Base-by-base conservation (phyloP, 2,113 vertebrate genomes). In the Eptatretus burgeri region DNA sequence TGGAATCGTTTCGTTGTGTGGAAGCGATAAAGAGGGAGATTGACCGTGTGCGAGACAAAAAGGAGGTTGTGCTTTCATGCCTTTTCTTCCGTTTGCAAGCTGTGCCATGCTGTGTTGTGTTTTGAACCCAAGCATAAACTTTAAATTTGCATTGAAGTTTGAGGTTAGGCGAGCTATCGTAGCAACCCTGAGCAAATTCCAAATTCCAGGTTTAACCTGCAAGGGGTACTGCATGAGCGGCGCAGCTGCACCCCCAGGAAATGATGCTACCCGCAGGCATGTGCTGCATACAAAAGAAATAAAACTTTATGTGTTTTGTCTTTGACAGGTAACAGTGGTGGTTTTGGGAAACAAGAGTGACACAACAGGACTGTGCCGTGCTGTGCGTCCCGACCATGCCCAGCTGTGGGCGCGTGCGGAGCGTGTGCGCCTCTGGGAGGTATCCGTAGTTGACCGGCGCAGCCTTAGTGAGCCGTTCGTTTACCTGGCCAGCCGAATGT, bases 361-460 rank as follows among this genome's bases (percentile, higher is more conserved):
- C 73, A 41, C 27, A 3, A 7, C 27, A 41, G 27, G 27, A 41
- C 79, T 88, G 65, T 72, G 71, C 13, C 80, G 84, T 13, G 79
- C 89, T 76, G 87, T 93, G 68, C 83, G 88, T 1, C 69, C 74
- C 51, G 85, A 87, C 67, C 75, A 69, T 67, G 86, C 86, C 1
- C 82, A 86, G 73, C 82, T 82, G 64, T 94, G 85, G 87, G 86
- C 85, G 1, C 78, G 74, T 5, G 77, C 75, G 0, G 84, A 95
- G 76, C 85, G 81, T 71, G 80, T 94, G 67, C 81, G 81, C 66
- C 78, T 91, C 65, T 95, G 89, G 87, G 89, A 94, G 74, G 86
- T 91, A 67, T 88, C 79, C 1, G 84, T 86, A 19, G 73, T 79
- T 0, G 84, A 94, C 10, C 74, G 84, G 52, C 78, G 71, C 71